Percentiles rank a stretch among this genome's conserved stretches.
Conservation (phyloP, 2,888 invertebrate species). For the Sinentomon sp. region DNA sequence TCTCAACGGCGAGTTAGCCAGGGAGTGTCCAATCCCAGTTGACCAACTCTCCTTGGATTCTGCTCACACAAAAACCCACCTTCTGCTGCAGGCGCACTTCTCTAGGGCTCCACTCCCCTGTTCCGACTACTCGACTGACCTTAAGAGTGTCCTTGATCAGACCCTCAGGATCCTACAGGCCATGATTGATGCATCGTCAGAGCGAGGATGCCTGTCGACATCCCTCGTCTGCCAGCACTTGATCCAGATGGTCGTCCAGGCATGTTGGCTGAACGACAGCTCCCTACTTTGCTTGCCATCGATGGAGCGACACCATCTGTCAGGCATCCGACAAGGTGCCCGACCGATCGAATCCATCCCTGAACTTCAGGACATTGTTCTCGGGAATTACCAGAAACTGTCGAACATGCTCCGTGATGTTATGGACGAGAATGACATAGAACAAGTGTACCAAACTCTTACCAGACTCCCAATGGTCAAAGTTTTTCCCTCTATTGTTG, state of each 20-base stretch:
- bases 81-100: conserved; percentile 83
- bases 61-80: conserved; percentile 73
- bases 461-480: too few relatives aligned
- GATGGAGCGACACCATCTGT: conserved; percentile 28
- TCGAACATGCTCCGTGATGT: conserved; percentile 31
- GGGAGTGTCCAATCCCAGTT: conserved; percentile 40
- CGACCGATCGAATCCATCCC: too few relatives aligned
- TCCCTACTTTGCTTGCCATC: conserved; percentile 35
- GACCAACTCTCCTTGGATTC: conserved; percentile 52
- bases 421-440: conserved; percentile 37
- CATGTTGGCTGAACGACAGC: conserved; percentile 39
- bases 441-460: too few relatives aligned
- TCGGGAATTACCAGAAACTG: conserved; percentile 30
- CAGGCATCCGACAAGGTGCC: too few relatives aligned
- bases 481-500: too few relatives aligned
- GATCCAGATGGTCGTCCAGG: conserved; percentile 77
- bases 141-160: conserved; percentile 89
- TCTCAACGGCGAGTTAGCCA: conserved; percentile 59
- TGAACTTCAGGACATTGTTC: conserved; percentile 23
- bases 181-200: conserved; percentile 79
- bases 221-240: conserved; percentile 45
- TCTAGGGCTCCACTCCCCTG: conserved; percentile 53
- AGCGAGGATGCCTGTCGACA: conserved; percentile 63
- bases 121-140: conserved; percentile 82
- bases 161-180: conserved; percentile 85